These are phyloP conservation scores for Bombyx mori DNA, from an alignment of 1,140 invertebrate genomes.

Conservation along the genomic window DNA sequence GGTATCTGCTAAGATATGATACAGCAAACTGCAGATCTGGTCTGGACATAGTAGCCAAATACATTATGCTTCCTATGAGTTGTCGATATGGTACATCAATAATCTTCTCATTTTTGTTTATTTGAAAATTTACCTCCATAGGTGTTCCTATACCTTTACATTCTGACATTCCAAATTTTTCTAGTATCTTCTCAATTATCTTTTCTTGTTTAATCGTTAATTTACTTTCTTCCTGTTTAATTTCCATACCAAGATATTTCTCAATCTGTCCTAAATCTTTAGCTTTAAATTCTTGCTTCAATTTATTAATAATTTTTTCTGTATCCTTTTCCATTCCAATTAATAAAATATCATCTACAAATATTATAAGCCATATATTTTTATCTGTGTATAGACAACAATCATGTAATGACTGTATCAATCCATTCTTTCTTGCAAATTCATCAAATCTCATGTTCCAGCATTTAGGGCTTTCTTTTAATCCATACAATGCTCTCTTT, in stretches of 20 bases:
- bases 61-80: slow-evolving; percentile 20
- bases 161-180: slow-evolving; percentile 24
- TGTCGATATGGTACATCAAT: slow-evolving; percentile 15
- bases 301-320: slow-evolving; percentile 4
- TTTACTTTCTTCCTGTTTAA: slow-evolving; percentile 11
- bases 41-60: slow-evolving; percentile 15
- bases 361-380: slow-evolving; percentile 13
- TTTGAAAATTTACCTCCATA: slow-evolving; percentile 16
- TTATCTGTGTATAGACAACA: slow-evolving; percentile 18
- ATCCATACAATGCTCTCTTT: slow-evolving; percentile 16
- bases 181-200: slow-evolving; percentile 17
- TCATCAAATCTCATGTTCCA: slow-evolving; percentile 17
- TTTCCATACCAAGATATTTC: slow-evolving; percentile 17
- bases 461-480: slow-evolving; percentile 16
- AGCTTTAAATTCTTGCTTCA: slow-evolving; percentile 17
- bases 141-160: slow-evolving; percentile 18
- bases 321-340: slow-evolving; percentile 6
- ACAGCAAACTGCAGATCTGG: slow-evolving; percentile 29
- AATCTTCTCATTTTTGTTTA: slow-evolving; percentile 4
- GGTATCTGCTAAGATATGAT: slow-evolving; percentile 23
- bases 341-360: slow-evolving; percentile 19
- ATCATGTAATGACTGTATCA: slow-evolving; percentile 18
- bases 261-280: slow-evolving; percentile 17
- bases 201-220: slow-evolving; percentile 11
- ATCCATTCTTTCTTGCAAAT: slow-evolving; percentile 9